Evolutionary conservation across 1,140 invertebrate species (phyloP), one percentile per base, ranked within the genome.

Genomic region (Neodiprion lecontei): DNA sequence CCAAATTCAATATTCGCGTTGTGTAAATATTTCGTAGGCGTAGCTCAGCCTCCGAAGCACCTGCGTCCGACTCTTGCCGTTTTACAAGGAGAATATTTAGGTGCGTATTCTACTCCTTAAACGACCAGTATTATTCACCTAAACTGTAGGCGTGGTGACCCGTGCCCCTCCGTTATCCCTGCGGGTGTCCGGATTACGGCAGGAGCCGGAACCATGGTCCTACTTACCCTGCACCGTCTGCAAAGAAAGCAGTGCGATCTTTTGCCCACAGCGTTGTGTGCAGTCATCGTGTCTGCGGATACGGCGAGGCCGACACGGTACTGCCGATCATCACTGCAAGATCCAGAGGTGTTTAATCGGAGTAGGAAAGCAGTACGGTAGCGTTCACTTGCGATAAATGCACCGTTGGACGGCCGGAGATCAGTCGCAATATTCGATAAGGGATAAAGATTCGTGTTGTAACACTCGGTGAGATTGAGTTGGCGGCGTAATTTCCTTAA

Each of bases 101-200:
- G 53, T 14, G 9, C 5, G 4, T 17, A 61, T 61, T 61, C 5
- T 61, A 12, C 53, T 61, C 66, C 14, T 12, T 21, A 23, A 85
- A 83, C 78, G 77, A 77, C 70, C 73, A 71, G 68, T 67, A 81
- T 83, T 85, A 77, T 84, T 77, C 82, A 67, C 77, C 77, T 84
- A 84, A 85, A 85, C 78, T 81, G 79, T 83, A 79, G 81, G 82
- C 82, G 82, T 85, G 81, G 80, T 75, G 78, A 61, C 53, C 7
- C 53, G 5, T 61, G 53, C n/a, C 11, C 53, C 53, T 40, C 53
- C 53, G 53, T 61, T 61, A 9, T 61, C 53, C n/a, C 53, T 17
- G 53, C 9, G 28, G 28, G 28, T 3, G 28, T 40, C 28, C 0
- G 53, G 53, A 61, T 61, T 61, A 61, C 11, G 53, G 4, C 9